Conservation (phyloP, 1,140 invertebrate species). For the Colletes latitarsis region DNA sequence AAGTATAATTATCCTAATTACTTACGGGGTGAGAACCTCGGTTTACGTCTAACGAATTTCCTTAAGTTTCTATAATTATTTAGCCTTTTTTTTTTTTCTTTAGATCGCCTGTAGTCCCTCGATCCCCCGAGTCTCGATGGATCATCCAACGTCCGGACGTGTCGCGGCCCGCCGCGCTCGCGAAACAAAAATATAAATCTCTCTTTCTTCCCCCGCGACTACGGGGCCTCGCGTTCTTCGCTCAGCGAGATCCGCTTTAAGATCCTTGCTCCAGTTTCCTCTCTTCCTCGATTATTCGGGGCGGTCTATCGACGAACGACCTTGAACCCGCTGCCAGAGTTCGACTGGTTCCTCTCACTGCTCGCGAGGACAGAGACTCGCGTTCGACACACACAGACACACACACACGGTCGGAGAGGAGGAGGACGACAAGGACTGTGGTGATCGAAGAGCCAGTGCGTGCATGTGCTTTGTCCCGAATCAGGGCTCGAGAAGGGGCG, state of each 20-base stretch:
- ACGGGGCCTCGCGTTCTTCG: constrained; percentile 21
- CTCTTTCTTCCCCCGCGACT: background rate
- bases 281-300: background rate
- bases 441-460: constrained; percentile 46
- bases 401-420: constrained; percentile 53
- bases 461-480: constrained; percentile 26
- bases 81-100: too few relatives aligned
- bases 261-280: constrained; percentile 17
- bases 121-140: background rate
- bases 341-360: constrained; percentile 31
- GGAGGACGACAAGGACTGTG: constrained; percentile 32
- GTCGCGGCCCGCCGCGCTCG: constrained; percentile 27
- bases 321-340: constrained; percentile 47
- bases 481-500: too few relatives aligned
- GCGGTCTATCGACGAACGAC: constrained; percentile 27
- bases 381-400: constrained; percentile 61
- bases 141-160: constrained; percentile 39
- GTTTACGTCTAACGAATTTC: background rate
- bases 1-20: constrained; percentile 22
- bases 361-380: constrained; percentile 23
- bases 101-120: background rate
- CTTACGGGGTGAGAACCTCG: background rate
- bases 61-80: constrained; percentile 7
- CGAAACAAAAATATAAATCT: constrained; percentile 27
- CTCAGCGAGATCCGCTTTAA: constrained; percentile 11